phyloP scores from a whole-genome alignment of 2,797 vertebrate genomes.

The Gymnoscopelus braueri region DNA sequence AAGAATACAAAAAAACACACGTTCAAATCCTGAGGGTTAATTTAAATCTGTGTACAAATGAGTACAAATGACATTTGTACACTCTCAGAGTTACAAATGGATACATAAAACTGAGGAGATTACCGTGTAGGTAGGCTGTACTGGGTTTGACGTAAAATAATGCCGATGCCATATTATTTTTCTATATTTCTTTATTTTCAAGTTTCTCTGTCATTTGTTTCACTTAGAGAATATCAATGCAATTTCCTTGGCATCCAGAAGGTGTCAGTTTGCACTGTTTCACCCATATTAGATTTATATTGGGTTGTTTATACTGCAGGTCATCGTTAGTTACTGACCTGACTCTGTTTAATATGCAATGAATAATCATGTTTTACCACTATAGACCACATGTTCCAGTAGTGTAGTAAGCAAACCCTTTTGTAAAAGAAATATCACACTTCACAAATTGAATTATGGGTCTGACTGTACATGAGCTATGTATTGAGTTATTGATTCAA shows the following conservation, averaged over 20 bases:
- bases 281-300: slow-evolving; percentile 14
- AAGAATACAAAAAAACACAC: no score
- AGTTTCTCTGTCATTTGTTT: slow-evolving; percentile 31
- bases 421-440: slow-evolving; percentile 41
- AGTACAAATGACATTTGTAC: no score
- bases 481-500: slow-evolving; percentile 73
- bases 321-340: slow-evolving; percentile 12
- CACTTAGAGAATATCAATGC: slow-evolving; percentile 5
- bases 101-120: no score
- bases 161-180: no score
- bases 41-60: no score
- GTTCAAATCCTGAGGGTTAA: no score
- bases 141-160: no score
- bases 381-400: slow-evolving; percentile 28
- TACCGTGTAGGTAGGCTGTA: no score
- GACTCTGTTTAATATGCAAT: background rate
- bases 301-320: slow-evolving; percentile 28
- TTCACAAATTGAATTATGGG: slow-evolving; percentile 52
- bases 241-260: slow-evolving; percentile 41
- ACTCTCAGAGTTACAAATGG: no score
- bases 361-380: slow-evolving; percentile 10
- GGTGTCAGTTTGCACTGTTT: slow-evolving; percentile 47
- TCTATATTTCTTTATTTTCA: no score
- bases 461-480: slow-evolving; percentile 63
- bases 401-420: slow-evolving; percentile 20